A percentile compares a stretch with the other conserved stretches of the same genome.
Evolutionary conservation across 2,797 vertebrate genomes (phyloP).

Genomic region (Aphelocoma californica): DNA sequence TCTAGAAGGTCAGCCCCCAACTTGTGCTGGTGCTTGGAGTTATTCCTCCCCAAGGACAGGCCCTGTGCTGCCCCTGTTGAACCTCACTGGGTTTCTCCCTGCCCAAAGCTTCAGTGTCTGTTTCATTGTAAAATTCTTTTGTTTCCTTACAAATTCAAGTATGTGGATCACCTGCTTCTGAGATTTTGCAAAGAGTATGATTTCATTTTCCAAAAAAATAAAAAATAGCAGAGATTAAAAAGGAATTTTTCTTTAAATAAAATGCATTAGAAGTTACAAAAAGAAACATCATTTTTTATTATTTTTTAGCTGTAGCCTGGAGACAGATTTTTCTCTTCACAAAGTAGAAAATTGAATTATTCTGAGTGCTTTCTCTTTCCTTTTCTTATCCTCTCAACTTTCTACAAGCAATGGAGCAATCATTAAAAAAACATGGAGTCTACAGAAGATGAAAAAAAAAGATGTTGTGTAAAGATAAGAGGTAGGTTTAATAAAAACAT

Average conservation of each 20-base stretch:
- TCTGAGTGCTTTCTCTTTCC: constrained; percentile 9
- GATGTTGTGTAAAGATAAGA: background rate
- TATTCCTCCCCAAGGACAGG: background rate
- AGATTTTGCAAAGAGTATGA: background rate
- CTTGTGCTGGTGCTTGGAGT: background rate
- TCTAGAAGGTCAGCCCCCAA: background rate
- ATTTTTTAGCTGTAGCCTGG: constrained; percentile 36
- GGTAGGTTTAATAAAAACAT: constrained; percentile 47
- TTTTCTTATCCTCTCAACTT: constrained; percentile 14
- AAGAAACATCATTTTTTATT: constrained; percentile 8
- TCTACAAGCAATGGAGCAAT: constrained; percentile 1
- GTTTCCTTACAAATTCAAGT: background rate
- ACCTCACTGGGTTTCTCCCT: background rate
- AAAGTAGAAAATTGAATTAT: constrained; percentile 57
- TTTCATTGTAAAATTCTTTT: background rate
- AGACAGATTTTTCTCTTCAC: constrained; percentile 48
- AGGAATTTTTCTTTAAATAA: background rate
- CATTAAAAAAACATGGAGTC: constrained; percentile 49
- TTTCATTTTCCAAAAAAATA: background rate
- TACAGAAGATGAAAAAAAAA: background rate
- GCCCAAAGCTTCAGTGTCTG: background rate
- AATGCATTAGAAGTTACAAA: constrained; percentile 17
- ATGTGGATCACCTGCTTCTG: background rate
- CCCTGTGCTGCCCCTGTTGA: background rate
- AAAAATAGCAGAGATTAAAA: background rate